Base-by-base conservation (phyloP, 2,113 vertebrate genomes). In the Perca flavescens region DNA sequence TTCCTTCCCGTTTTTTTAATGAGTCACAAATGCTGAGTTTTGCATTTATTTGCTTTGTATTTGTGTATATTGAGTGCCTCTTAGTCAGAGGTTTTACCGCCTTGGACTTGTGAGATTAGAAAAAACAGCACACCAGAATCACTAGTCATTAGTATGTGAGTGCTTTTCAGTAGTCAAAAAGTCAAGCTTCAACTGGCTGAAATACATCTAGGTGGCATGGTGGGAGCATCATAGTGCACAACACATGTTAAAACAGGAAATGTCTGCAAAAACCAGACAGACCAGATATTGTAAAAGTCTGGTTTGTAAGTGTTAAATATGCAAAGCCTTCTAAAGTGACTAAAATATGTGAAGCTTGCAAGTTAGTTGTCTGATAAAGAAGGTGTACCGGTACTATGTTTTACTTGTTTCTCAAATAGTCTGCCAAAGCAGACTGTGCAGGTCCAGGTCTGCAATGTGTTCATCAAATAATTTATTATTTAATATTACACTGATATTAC, bases 281-380 rank as follows among this genome's bases (percentile, higher is more conserved):
- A 84, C 52, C 82, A 79, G 80, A n/a, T 10, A 8, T 61, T 58
- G 56, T 34, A 64, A 31, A 52, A 43, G 50, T 64, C 74, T 74
- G 63, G 50, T 80, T 82, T 63, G 50, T 7, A 3, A 8, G 49
- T 65, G 77, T 89, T 81, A 70, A 78, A 56, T 22, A 21, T 2
- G 49, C n/a, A 76, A 69, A 85, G 43, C 22, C 58, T 34, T 67
- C 54, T 68, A 28, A 53, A 52, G 34, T 50, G 53, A 70, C 50
- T 75, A 14, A 52, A 72, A 79, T 7, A 83, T 70, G 31, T 47
- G 19, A 53, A 54, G 66, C 62, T 67, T 66, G 77, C 46, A 36
- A 47, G 78, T 89, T 86, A 83, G 84, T 83, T 8, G 14, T 79
- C 28, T 70, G 52, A 63, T 60, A 64, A 34, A 58, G 43, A 74